A percentile compares a stretch with the other conserved stretches of the same genome.
Evolutionary conservation across 2,888 invertebrate genomes (phyloP).

Genomic region (Platynereis dumerilii): DNA sequence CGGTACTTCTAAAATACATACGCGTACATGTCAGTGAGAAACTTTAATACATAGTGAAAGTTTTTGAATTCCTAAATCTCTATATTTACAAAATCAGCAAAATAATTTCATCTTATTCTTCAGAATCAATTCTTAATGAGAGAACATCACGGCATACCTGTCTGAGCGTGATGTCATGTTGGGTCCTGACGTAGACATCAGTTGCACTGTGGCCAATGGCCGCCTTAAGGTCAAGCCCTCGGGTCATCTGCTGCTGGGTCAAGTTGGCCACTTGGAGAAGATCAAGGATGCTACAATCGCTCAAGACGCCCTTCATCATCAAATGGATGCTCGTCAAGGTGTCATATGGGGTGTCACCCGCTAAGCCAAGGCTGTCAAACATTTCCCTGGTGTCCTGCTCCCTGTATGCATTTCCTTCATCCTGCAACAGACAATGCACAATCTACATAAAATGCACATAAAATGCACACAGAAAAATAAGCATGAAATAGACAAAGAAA

Average conservation of each 20-base stretch:
- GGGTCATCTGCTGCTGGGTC: constrained; percentile 71
- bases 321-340: constrained; percentile 45
- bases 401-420: constrained; percentile 48
- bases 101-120: too few species aligned
- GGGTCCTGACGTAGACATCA: constrained; percentile 73
- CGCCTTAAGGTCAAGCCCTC: constrained; percentile 69
- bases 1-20: too few species aligned
- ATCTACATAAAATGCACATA: background rate
- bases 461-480: background rate
- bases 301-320: constrained; percentile 37
- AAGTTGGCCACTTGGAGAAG: constrained; percentile 73
- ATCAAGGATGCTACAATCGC: constrained; percentile 67
- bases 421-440: constrained; percentile 37
- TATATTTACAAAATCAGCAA: too few species aligned
- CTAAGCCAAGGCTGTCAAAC: constrained; percentile 44
- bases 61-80: too few species aligned
- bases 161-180: constrained; percentile 39
- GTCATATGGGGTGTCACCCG: constrained; percentile 41
- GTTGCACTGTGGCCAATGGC: constrained; percentile 70
- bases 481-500: background rate
- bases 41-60: too few species aligned
- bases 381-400: constrained; percentile 45
- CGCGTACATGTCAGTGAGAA: too few species aligned
- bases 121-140: too few species aligned
- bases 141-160: too few species aligned